Evolutionary conservation across 2,797 vertebrate species (phyloP), one percentile per base, ranked within the genome.

Genomic region (Peromyscus attwateri): DNA sequence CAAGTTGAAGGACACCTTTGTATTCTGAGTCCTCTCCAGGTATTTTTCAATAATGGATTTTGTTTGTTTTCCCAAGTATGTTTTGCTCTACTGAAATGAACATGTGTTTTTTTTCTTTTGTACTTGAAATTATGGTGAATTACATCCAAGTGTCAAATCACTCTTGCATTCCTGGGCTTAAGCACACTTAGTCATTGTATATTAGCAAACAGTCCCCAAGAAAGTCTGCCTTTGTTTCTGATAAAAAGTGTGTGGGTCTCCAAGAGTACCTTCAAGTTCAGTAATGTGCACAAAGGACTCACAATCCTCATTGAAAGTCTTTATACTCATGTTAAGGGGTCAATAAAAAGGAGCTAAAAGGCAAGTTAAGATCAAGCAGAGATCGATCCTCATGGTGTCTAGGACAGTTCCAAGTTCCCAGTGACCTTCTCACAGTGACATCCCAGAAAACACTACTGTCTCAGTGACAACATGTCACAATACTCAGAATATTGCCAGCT

Each of bases 41-140:
- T 31, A 7, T 25, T 87, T 68, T 46, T 77, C 17, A 70, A 46
- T 66, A 95, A 87, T 37, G 23, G 29, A 27, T 85, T 49, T 85
- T 57, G 14, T n/a, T 90, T 92, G 84, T 57, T 88, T 73, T 52
- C 40, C 27, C 37, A 81, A 52, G 34, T 46, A 75, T n/a, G 14
- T 29, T 37, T 87, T 82, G 21, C 49, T 16, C 34, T 87, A 52
- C 25, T 73, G 40, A 84, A 82, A 80, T 76, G 27, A 81, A 76
- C 75, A 70, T 62, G n/a, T 92, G 27, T 31, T 95, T 87, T 95
- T 87, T 52, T 92, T 25, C 55, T 85, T 81, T 89, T 40, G 70
- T 19, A 9, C 62, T 62, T 81, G 91, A 52, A 52, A 90, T 82
- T 66, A 85, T 31, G 27, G 60, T 75, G 46, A 94, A 27, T 89